A percentile compares a stretch with the other conserved stretches of the same genome.
Evolutionary conservation across 2,797 vertebrate species (phyloP).

Genomic region (Acrossocheilus wenchowensis): DNA sequence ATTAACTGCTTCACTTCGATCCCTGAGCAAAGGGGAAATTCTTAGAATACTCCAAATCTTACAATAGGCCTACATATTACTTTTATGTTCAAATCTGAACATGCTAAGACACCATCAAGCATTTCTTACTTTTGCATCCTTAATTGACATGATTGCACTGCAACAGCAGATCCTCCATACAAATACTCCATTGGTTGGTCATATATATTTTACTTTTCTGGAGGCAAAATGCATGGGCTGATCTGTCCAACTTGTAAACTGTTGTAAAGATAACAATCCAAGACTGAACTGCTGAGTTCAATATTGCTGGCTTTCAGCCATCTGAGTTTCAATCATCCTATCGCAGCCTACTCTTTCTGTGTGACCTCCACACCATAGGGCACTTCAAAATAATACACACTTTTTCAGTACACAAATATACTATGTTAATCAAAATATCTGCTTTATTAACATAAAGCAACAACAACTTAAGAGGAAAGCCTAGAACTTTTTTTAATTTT

Average conservation of each 20-base stretch:
- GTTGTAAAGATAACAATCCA: conserved; percentile 41
- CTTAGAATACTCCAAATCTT: background rate
- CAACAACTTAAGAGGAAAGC: background rate
- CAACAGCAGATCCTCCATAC: conserved; percentile 4
- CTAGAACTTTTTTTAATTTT: background rate
- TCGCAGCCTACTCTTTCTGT: background rate
- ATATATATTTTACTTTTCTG: background rate
- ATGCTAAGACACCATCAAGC: background rate
- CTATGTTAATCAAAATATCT: background rate
- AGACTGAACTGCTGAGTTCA: background rate
- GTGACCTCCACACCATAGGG: background rate
- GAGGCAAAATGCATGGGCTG: background rate
- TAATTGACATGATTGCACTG: background rate
- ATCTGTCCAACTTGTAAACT: background rate
- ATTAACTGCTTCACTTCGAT: conserved; percentile 51
- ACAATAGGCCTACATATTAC: background rate
- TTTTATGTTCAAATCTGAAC: background rate
- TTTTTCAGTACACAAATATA: background rate
- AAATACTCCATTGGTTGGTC: background rate
- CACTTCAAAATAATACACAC: background rate
- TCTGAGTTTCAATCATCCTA: background rate
- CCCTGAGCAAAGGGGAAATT: conserved; percentile 1
- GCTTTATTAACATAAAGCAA: background rate
- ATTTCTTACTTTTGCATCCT: background rate
- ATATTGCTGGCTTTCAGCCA: background rate